phyloP scores from a whole-genome alignment of 2,797 vertebrate genomes.

The Anguilla megastoma region DNA sequence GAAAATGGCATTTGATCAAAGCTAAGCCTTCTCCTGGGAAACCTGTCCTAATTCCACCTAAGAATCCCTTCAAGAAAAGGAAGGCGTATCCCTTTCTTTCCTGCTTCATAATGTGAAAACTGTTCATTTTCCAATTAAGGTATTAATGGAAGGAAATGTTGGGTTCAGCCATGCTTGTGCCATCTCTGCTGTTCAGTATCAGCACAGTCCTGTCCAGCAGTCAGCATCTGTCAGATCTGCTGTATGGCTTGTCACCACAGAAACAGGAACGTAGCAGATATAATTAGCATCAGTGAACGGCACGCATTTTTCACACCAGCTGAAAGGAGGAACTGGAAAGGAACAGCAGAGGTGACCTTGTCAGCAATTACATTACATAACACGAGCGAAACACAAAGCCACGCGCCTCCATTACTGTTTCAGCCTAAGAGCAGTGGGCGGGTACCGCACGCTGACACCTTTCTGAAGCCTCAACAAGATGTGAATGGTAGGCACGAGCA shows the following conservation, averaged over 20 bases:
- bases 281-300: constrained; percentile 14
- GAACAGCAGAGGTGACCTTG: constrained; percentile 1
- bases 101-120: background rate
- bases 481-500: too few species aligned
- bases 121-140: background rate
- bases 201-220: background rate
- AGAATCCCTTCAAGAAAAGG: background rate
- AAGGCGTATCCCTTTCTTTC: background rate
- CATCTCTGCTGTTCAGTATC: background rate
- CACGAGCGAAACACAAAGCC: background rate
- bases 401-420: background rate
- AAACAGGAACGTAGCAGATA: constrained; percentile 10
- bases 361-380: background rate
- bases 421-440: background rate
- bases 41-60: background rate
- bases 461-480: background rate
- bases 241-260: background rate
- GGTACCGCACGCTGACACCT: background rate
- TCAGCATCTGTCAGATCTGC: constrained; percentile 18
- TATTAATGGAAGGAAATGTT: background rate
- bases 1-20: background rate
- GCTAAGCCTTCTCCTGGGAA: background rate
- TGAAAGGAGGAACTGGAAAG: background rate
- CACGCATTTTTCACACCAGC: background rate
- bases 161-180: background rate